These are phyloP conservation scores for Cygnus olor DNA, from an alignment of 2,797 vertebrate genomes.

Conservation along the genomic window DNA sequence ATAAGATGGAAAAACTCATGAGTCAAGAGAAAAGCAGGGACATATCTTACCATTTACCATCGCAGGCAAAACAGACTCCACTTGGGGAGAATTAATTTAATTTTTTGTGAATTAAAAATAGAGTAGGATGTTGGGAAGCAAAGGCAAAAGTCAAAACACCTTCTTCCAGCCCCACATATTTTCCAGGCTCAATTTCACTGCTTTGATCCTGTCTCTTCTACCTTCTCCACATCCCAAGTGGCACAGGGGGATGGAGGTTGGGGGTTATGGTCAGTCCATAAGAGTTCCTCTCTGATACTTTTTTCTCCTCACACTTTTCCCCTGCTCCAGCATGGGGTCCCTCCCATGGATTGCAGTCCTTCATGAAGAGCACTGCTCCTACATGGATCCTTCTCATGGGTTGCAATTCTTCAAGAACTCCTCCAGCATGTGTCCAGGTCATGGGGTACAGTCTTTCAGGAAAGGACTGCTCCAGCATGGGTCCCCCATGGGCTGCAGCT, in stretches of 20 bases:
- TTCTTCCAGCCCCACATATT: accelerated
- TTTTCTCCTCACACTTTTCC: not conserved
- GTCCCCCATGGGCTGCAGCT: not conserved
- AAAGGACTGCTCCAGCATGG: not conserved
- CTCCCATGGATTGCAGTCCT: not conserved
- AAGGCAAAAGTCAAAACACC: not conserved
- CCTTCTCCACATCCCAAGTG: accelerated
- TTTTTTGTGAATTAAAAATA: not conserved
- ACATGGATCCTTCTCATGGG: too few relatives aligned
- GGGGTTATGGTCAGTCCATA: not conserved
- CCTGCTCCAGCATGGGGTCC: not conserved
- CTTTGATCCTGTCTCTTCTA: not conserved
- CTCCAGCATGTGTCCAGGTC: not conserved
- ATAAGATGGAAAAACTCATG: not conserved
- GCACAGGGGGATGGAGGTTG: not conserved
- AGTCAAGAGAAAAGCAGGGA: not conserved
- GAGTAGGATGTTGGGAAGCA: not conserved
- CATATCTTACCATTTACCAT: not conserved
- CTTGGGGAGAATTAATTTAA: not conserved
- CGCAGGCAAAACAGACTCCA: not conserved
- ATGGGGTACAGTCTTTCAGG: not conserved
- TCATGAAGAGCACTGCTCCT: not conserved
- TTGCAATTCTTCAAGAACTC: not conserved
- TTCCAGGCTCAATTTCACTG: not conserved
- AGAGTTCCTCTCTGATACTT: not conserved